Base-by-base conservation (phyloP, 2,888 invertebrate genomes). In the Mesoligia furuncula region DNA sequence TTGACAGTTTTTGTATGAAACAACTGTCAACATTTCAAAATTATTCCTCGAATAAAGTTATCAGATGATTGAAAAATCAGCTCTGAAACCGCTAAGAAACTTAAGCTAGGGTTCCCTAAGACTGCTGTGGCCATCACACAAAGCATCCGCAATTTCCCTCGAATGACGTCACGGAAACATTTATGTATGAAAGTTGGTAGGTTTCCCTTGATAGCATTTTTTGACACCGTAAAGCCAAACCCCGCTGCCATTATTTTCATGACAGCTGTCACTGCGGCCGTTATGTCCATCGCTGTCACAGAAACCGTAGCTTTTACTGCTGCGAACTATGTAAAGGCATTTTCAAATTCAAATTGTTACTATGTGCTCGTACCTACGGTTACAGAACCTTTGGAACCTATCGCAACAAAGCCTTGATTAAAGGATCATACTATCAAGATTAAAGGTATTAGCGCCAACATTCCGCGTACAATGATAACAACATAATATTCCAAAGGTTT, bases 371-470 rank as follows among this genome's bases (percentile, higher is more conserved):
- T 61, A 31, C 8, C 9, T 36, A 31, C 62, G 9, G 1, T 48
- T 27, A 39, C 9, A 27, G 24, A 54, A 79, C n/a, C 79, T 57
- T 71, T 71, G 27, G 31, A 71, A 42, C 11, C 54, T 39, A 42
- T 17, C n/a, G 57, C 24, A 20, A 31, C 48, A 42, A 72, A 80
- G 15, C 48, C 31, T 48, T 11, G 57, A 79, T 79, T 80, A 65
- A 51, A 36, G 17, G 59, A 80, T 73, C 73, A 73, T 20, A 73
- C 54, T 75, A 39, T 66, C 69, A 48, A 51, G 59, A 68, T 75
- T 80, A 65, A n/a, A 54, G n/a, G 59, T 65, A 75, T 69, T 75
- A 80, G 20, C 51, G 24, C 17, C 13, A 27, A 81, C 68, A 59
- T 68, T 69, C 51, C 15, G 13, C 7, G 8, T 81, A 15, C 20